Evolutionary conservation across 1,140 invertebrate species (phyloP).

Genomic region (Ganaspis sp.): DNA sequence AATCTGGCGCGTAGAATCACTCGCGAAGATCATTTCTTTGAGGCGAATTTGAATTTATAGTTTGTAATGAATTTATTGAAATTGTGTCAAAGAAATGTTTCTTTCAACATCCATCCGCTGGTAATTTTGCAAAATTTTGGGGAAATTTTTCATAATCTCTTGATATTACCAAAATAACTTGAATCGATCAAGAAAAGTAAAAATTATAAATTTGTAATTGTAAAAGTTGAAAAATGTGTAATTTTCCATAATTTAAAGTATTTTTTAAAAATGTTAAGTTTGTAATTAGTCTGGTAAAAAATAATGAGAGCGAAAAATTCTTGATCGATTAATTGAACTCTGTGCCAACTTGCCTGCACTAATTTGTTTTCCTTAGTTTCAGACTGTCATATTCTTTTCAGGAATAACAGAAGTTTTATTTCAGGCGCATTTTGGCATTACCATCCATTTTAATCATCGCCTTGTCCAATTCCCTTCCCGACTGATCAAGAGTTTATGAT

Average conservation of each 20-base stretch:
- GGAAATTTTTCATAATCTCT: conserved; percentile 58
- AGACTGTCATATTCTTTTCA: conserved; percentile 66
- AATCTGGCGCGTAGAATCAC: background rate
- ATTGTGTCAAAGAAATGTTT: background rate
- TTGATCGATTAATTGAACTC: conserved; percentile 42
- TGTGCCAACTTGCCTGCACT: conserved; percentile 61
- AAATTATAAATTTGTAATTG: too few species aligned
- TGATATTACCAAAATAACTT: conserved; percentile 45
- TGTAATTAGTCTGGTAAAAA: too few species aligned
- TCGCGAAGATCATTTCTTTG: background rate
- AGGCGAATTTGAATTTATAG: background rate
- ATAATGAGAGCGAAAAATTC: background rate
- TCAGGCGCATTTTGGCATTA: conserved; percentile 69
- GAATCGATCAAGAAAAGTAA: conserved; percentile 28
- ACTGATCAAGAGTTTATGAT: conserved; percentile 56
- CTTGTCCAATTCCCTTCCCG: conserved; percentile 7
- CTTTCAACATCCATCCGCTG: conserved; percentile 45
- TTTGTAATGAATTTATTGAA: conserved; percentile 15
- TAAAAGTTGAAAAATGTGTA: too few species aligned
- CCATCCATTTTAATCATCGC: conserved; percentile 35
- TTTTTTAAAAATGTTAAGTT: too few species aligned
- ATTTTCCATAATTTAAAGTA: too few species aligned
- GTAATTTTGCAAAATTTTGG: conserved; percentile 42
- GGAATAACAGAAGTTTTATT: conserved; percentile 68
- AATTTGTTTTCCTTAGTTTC: conserved; percentile 69